Evolutionary conservation across 2,797 vertebrate species (phyloP).

Genomic region (Selene dorsalis): DNA sequence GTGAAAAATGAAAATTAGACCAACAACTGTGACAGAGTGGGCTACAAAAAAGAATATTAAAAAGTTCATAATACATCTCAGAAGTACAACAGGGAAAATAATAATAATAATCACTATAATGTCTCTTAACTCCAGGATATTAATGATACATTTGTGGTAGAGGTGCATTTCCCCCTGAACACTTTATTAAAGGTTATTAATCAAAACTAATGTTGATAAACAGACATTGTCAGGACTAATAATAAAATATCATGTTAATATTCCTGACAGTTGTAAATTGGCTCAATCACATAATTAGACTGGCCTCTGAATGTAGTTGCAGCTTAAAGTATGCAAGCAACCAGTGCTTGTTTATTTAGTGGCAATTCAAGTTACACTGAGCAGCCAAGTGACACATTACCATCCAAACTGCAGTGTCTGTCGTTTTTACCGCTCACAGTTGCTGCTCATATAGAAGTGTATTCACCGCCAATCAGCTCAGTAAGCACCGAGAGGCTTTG

Average conservation of each 20-base stretch:
- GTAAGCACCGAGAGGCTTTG: constrained; percentile 6
- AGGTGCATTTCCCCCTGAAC: neutral
- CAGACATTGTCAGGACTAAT: neutral
- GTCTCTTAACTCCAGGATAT: neutral
- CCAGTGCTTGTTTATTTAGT: constrained; percentile 61
- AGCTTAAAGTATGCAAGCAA: constrained; percentile 63
- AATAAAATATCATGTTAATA: constrained; percentile 16
- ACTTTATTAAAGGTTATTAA: neutral
- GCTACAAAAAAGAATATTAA: neutral
- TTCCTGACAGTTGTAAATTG: constrained; percentile 31
- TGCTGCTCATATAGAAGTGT: neutral
- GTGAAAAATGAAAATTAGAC: neutral
- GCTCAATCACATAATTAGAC: constrained; percentile 61
- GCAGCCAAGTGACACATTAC: constrained; percentile 53
- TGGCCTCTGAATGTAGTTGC: constrained; percentile 29
- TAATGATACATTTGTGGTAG: neutral
- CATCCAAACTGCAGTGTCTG: constrained; percentile 21
- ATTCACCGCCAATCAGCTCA: constrained; percentile 25
- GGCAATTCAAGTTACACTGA: constrained; percentile 49
- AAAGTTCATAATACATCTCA: neutral
- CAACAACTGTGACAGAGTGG: neutral
- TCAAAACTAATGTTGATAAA: neutral
- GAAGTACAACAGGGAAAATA: neutral
- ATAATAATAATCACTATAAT: neutral
- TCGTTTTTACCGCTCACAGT: constrained; percentile 10